These are phyloP conservation scores for Agrypnia vestita DNA, from an alignment of 1,140 invertebrate species.

Conservation along the genomic window DNA sequence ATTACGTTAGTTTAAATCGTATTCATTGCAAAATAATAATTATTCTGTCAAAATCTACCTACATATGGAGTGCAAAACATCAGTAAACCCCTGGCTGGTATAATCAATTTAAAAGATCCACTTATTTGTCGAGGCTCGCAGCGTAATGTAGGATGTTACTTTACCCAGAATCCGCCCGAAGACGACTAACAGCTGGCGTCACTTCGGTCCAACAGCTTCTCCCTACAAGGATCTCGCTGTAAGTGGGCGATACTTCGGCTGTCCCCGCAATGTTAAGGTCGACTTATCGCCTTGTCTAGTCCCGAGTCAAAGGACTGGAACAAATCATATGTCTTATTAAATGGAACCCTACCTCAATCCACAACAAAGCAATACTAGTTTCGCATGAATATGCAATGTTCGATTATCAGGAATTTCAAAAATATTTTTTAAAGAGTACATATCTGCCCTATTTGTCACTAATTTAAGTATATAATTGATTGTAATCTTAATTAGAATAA, in stretches of 20 bases:
- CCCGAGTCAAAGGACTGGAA: conserved; percentile 21
- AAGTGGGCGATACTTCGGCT: conserved; percentile 43
- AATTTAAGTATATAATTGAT: no score
- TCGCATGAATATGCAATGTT: no score
- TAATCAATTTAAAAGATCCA: background rate
- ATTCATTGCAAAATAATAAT: no score
- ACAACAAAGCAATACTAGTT: no score
- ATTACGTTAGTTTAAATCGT: no score
- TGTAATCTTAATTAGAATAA: no score
- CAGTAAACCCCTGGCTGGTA: background rate
- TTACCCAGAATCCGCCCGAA: background rate
- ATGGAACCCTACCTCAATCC: background rate
- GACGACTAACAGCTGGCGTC: conserved; percentile 34
- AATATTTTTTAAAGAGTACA: no score
- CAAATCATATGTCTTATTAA: conserved; percentile 36
- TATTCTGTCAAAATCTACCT: no score
- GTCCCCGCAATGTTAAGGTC: conserved; percentile 48
- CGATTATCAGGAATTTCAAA: no score
- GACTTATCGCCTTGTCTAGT: conserved; percentile 39
- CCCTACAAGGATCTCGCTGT: conserved; percentile 39
- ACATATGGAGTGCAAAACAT: no score
- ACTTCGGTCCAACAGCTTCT: conserved; percentile 26
- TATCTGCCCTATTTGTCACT: no score
- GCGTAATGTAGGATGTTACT: conserved; percentile 9
- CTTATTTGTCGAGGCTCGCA: conserved; percentile 12